Conservation (phyloP, 2,888 invertebrate species). For the Erebia aethiops region DNA sequence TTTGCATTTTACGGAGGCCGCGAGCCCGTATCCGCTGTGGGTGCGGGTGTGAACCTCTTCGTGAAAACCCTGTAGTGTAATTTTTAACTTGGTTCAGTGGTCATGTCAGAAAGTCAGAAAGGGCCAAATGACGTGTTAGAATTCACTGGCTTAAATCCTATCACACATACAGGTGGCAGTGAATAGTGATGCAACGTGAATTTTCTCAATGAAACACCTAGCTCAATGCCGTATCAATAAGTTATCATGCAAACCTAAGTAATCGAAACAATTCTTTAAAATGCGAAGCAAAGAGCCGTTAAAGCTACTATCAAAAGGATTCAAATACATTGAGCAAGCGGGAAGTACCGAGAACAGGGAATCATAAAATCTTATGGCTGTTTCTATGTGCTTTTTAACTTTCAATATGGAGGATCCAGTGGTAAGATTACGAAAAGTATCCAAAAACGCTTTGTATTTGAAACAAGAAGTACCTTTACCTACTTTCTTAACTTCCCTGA, state of each 20-base stretch:
- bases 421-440: background rate
- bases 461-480: background rate
- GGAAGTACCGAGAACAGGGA: constrained; percentile 2
- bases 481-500: background rate
- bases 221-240: no score
- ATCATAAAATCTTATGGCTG: constrained; percentile 16
- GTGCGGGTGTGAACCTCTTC: no score
- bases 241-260: background rate
- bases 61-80: no score
- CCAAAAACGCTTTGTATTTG: background rate
- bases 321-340: background rate
- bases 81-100: no score
- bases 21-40: no score
- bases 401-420: constrained; percentile 2
- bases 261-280: background rate
- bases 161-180: no score
- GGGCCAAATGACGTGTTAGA: no score
- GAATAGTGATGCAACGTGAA: no score
- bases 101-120: no score
- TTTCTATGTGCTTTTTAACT: constrained; percentile 4
- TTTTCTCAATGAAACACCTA: no score
- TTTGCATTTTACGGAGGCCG: no score
- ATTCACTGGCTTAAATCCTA: no score
- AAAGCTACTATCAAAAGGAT: background rate
- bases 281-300: constrained; percentile 3